Conservation (phyloP, 2,888 invertebrate genomes). For the Auanema freiburgensis region DNA sequence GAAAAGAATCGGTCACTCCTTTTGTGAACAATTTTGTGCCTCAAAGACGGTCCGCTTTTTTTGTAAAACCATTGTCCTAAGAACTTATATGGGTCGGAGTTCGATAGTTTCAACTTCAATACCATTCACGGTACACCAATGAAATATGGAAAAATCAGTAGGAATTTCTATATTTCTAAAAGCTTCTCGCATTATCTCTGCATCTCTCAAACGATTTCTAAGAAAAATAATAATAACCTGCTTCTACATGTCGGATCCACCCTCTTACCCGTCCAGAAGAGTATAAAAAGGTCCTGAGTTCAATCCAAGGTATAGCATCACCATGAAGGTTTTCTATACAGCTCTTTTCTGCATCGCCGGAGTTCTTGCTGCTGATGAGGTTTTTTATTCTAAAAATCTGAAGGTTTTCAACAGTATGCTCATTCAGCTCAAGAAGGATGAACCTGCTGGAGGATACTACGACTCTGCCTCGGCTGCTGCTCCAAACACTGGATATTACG, state of each 20-base stretch:
- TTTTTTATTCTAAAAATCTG: background rate
- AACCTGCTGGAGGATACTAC: conserved; percentile 29
- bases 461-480: conserved; percentile 12
- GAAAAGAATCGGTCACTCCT: too few relatives aligned
- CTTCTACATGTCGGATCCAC: background rate
- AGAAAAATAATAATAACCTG: background rate
- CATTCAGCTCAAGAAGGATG: conserved; percentile 22
- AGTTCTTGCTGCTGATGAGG: background rate
- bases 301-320: background rate
- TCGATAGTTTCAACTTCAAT: too few relatives aligned
- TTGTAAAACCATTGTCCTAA: too few relatives aligned
- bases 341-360: conserved; percentile 3
- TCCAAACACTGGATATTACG: conserved; percentile 12
- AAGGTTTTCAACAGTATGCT: too few relatives aligned
- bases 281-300: conserved; percentile 3
- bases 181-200: too few relatives aligned
- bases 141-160: too few relatives aligned
- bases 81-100: too few relatives aligned
- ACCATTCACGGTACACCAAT: too few relatives aligned
- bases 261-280: background rate
- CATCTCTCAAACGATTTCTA: too few relatives aligned
- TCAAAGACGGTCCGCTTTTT: too few relatives aligned
- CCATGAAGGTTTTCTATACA: background rate
- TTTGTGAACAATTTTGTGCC: too few relatives aligned
- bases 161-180: too few relatives aligned